Percentiles rank a stretch among this genome's conserved stretches.
These are phyloP conservation scores for Diachasmimorpha longicaudata DNA, from an alignment of 1,140 invertebrate species.

Conservation along the genomic window DNA sequence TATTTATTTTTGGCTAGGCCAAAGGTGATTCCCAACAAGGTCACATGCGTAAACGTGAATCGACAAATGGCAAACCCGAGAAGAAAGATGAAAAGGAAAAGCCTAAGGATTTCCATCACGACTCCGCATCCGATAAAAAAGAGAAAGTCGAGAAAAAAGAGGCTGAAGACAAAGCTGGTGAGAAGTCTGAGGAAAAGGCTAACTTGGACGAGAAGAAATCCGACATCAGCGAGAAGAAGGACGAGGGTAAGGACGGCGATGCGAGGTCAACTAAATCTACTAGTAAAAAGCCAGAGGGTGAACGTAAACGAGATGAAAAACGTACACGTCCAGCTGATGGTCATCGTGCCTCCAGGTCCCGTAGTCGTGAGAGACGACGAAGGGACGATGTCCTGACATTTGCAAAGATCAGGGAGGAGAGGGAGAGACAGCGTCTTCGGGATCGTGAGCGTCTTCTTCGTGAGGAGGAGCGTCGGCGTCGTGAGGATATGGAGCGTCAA, in stretches of 20 bases:
- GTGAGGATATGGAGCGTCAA: conserved; percentile 73
- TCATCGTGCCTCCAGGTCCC: conserved; percentile 48
- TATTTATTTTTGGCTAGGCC: conserved; percentile 41
- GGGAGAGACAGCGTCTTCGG: conserved; percentile 77
- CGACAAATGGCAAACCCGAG: conserved; percentile 50
- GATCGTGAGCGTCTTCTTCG: conserved; percentile 78
- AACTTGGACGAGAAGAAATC: conserved; percentile 48
- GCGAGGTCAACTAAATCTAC: conserved; percentile 56
- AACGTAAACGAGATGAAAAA: conserved; percentile 54
- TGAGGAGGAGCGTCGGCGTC: conserved; percentile 77
- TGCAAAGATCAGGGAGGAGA: conserved; percentile 73
- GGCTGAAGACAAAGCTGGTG: conserved; percentile 46
- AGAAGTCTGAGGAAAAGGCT: conserved; percentile 44
- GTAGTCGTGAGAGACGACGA: conserved; percentile 53
- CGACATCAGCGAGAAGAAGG: conserved; percentile 49
- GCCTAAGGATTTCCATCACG: conserved; percentile 50
- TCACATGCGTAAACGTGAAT: conserved; percentile 57
- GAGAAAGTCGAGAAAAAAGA: conserved; percentile 50
- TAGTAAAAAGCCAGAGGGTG: conserved; percentile 57
- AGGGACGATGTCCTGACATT: conserved; percentile 68
- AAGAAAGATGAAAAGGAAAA: conserved; percentile 61
- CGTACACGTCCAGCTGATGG: conserved; percentile 55
- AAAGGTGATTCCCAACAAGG: conserved; percentile 58
- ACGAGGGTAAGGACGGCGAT: conserved; percentile 53
- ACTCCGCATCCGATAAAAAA: conserved; percentile 47